These are phyloP conservation scores for Sceloporus undulatus DNA, from an alignment of 2,113 vertebrate genomes.

Conservation along the genomic window DNA sequence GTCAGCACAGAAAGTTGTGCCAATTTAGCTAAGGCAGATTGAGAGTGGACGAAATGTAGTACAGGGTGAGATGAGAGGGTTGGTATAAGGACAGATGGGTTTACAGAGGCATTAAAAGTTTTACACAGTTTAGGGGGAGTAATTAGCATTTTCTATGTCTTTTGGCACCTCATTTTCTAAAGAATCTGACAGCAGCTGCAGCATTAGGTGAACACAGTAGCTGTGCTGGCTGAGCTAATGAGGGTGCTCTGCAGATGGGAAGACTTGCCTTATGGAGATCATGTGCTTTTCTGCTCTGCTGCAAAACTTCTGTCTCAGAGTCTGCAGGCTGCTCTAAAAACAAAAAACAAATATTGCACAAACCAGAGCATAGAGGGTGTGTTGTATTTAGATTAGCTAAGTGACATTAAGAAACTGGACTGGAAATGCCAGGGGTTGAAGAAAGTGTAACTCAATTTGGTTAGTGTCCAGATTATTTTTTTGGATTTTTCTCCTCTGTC, in stretches of 20 bases:
- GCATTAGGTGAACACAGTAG: not conserved
- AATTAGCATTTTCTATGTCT: conserved; percentile 28
- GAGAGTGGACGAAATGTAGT: not conserved
- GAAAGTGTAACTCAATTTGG: not conserved
- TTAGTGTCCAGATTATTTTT: not conserved
- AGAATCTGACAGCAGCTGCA: conserved; percentile 14
- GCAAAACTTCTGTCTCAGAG: conserved; percentile 15
- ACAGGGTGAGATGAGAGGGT: not conserved
- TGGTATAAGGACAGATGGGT: conserved; percentile 16
- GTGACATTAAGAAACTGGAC: not conserved
- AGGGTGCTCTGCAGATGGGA: not conserved
- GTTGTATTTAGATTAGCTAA: not conserved
- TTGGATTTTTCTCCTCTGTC: not conserved
- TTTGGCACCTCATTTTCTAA: conserved; percentile 39
- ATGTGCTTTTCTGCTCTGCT: not conserved
- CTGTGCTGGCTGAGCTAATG: conserved; percentile 9
- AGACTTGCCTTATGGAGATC: not conserved
- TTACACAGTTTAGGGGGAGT: conserved; percentile 20
- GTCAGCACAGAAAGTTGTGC: not conserved
- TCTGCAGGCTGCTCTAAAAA: not conserved
- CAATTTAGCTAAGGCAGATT: conserved; percentile 15
- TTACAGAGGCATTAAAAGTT: conserved; percentile 7
- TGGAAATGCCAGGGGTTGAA: conserved; percentile 6
- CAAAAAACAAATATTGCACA: conserved; percentile 11
- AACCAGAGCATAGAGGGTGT: not conserved